These are phyloP conservation scores for Ophioderma brevispina DNA, from an alignment of 35 echinoderm and acorn worm genomes.

Conservation along the genomic window DNA sequence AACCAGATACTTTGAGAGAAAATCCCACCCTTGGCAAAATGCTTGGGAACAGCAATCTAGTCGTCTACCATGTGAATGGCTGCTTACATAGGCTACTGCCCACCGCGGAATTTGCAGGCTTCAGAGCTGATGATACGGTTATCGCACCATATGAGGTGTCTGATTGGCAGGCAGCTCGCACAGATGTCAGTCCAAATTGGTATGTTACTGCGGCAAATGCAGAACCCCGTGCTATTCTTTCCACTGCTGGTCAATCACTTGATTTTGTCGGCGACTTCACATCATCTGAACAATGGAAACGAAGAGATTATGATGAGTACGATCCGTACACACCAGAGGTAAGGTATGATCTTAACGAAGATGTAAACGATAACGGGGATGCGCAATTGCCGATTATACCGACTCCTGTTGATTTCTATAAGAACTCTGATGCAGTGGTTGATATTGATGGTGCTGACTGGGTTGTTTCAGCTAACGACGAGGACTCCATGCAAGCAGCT, in stretches of 20 bases:
- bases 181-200: background rate
- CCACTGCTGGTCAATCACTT: background rate
- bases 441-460: background rate
- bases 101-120: background rate
- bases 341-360: background rate
- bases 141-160: background rate
- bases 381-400: background rate
- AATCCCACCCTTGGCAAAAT: background rate
- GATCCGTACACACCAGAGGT: background rate
- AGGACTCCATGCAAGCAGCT: background rate
- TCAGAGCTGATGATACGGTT: background rate
- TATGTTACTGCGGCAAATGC: background rate
- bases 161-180: background rate
- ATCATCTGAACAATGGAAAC: background rate
- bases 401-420: background rate
- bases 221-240: background rate
- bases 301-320: background rate
- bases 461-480: background rate
- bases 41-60: background rate
- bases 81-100: background rate
- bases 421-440: background rate
- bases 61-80: background rate
- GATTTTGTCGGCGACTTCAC: background rate
- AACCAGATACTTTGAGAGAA: background rate
- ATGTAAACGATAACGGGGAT: background rate